Evolutionary conservation across 2,113 vertebrate genomes (phyloP), one percentile per base, ranked within the genome.

Genomic region (Gymnobelideus leadbeateri): DNA sequence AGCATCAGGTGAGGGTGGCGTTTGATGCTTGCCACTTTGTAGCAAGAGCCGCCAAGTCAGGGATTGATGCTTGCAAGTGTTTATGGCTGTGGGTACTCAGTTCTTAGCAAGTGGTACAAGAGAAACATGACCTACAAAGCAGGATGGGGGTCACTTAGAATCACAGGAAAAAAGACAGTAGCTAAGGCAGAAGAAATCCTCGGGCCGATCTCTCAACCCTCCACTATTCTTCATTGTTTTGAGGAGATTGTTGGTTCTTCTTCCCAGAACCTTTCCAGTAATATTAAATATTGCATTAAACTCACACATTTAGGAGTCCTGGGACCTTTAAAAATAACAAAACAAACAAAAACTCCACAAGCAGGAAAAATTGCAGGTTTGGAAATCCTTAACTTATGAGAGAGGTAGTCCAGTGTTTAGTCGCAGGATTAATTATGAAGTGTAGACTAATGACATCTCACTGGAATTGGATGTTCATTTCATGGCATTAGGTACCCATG

Each of bases 1-100:
- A 99, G 99, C 99, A 98, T 99, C 99, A 99, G 99, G 99, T 99
- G 99, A 99, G 99, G 99, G 98, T 99, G 98, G 98, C 97, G 89
- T 98, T 98, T 98, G 99, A 98, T 98, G 99, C 99, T 99, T 99
- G 98, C 98, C 98, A 98, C 98, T 98, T 98, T 97, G 98, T 96
- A 98, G 98, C 98, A 97, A 96, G 98, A 99, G 98, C 98, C 97
- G 98, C 98, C 98, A 98, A 10, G 97, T 98, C 97, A 99, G 98
- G 98, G 96, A 98, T 96, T 61, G 98, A 98, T 98, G 99, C 98
- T 99, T 98, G 98, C 98, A 92, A 97, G 98, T 96, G 98, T 93
- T 98, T 98, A 98, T 97, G 98, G 98, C 97, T 98, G 94, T 98
- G 97, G 95, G 94, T 96, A 97, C 94, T 96, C 96, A 97, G 16